phyloP scores from a whole-genome alignment of 1,140 invertebrate genomes.

The Brachionus rotundiformis region DNA sequence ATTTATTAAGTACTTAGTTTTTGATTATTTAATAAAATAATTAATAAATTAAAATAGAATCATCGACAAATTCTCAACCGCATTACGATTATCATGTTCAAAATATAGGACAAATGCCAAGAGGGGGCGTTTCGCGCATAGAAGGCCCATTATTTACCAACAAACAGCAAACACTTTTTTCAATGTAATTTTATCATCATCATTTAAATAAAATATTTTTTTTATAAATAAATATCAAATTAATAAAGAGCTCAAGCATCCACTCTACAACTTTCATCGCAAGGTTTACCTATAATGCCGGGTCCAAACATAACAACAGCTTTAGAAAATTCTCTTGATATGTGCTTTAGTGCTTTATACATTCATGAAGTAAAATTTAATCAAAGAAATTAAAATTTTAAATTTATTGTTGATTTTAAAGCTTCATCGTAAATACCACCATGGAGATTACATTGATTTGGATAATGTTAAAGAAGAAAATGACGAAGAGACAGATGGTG shows the following conservation, averaged over 20 bases:
- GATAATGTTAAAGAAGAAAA: slow-evolving; percentile 49
- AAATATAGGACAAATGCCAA: slow-evolving; percentile 15
- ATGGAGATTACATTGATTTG: slow-evolving; percentile 48
- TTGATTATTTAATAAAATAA: too few relatives aligned
- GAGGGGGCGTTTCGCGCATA: slow-evolving; percentile 44
- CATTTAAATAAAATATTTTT: too few relatives aligned
- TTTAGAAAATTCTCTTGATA: slow-evolving; percentile 20
- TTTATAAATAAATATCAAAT: background rate
- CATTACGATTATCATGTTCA: slow-evolving; percentile 1
- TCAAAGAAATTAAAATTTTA: background rate
- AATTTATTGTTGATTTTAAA: background rate
- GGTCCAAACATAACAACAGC: background rate
- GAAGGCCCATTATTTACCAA: slow-evolving; percentile 50
- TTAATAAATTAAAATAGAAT: background rate
- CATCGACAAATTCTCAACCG: background rate
- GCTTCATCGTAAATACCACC: slow-evolving; percentile 48
- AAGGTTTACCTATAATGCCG: background rate
- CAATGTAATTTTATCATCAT: slow-evolving; percentile 42
- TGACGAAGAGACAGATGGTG: slow-evolving; percentile 27
- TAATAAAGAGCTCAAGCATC: slow-evolving; percentile 36
- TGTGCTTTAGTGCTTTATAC: slow-evolving; percentile 36
- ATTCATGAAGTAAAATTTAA: slow-evolving; percentile 49
- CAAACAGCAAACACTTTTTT: slow-evolving; percentile 32
- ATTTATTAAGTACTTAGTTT: slow-evolving; percentile 48
- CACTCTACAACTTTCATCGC: slow-evolving; percentile 7